Evolutionary conservation across 2,797 vertebrate species (phyloP).

Genomic region (Iguana delicatissima): DNA sequence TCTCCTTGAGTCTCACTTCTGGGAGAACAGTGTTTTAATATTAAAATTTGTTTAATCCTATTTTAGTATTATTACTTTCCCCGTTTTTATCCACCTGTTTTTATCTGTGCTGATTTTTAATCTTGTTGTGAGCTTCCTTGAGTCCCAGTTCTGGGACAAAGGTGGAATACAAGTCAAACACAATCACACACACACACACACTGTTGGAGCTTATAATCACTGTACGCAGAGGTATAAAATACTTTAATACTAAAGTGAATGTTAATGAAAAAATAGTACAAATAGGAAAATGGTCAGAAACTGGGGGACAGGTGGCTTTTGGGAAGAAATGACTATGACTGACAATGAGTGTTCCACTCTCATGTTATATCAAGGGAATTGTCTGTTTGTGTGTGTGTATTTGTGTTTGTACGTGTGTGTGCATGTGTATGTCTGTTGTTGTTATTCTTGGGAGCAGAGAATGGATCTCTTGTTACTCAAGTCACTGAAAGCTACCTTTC

Average conservation of each 20-base stretch:
- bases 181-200: too few species aligned
- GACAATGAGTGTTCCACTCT: not conserved
- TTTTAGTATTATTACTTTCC: too few species aligned
- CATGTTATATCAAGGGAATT: not conserved
- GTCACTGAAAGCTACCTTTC: not conserved
- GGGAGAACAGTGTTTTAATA: too few species aligned
- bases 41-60: too few species aligned
- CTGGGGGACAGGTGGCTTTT: not conserved
- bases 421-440: not conserved
- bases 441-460: not conserved
- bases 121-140: too few species aligned
- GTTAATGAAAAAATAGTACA: not conserved
- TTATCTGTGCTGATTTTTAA: too few species aligned
- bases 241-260: not conserved
- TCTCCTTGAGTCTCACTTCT: too few species aligned
- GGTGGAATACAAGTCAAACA: too few species aligned
- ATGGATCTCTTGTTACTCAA: slow-evolving; percentile 14
- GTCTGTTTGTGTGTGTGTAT: not conserved
- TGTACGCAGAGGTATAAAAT: not conserved
- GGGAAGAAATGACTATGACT: not conserved
- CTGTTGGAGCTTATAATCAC: not conserved
- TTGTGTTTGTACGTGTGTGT: not conserved
- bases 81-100: too few species aligned
- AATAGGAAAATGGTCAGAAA: not conserved
- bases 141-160: too few species aligned